Base-by-base conservation (phyloP, 2,797 vertebrate species). In the Threskiornis aethiopicus region DNA sequence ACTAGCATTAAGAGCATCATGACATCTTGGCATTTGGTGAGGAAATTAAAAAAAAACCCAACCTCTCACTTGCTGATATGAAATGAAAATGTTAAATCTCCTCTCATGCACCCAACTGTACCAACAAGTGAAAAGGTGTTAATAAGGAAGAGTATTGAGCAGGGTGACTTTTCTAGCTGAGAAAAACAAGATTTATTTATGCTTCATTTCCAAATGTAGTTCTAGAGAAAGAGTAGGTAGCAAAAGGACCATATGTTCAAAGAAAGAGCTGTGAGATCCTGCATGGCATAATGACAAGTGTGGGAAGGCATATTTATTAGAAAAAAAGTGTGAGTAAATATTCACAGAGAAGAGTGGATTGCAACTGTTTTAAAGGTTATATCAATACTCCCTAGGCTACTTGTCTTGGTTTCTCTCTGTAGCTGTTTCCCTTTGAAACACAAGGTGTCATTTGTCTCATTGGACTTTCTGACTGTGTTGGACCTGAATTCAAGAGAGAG, bases 221-320 rank as follows among this genome's bases (percentile, higher is more conserved):
- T 90, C 33, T 87, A 80, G 39, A 78, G 88, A 91, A 72, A 37
- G 41, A 94, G 70, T 81, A 92, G 83, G 72, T 92, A 97, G 94
- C 31, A 52, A 92, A 91, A 96, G 46, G 54, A 81, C 86, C 93
- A 61, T 96, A 94, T 97, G 97, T 61, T 96, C 67, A 46, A 29
- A 94, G 79, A 84, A 87, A 67, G 20, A 69, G 51, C 61, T 88
- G 54, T 39, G 52, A 87, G 51, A 54, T 62, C 65, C 89, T 70
- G 13, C 65, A 44, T 93, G 47, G 29, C 64, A 42, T 71, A 90
- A 84, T 49, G 76, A 82, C 29, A 90, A 81, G 70, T 73, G 96
- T 91, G 44, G 92, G 94, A 49, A 83, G 64, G n/a, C 42, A n/a
- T 67, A 84, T 71, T 84, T 87, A 85, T 97, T 84, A 75, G 42